These are phyloP conservation scores for Chloroceryle aenea DNA, from an alignment of 2,113 vertebrate species.

Conservation along the genomic window DNA sequence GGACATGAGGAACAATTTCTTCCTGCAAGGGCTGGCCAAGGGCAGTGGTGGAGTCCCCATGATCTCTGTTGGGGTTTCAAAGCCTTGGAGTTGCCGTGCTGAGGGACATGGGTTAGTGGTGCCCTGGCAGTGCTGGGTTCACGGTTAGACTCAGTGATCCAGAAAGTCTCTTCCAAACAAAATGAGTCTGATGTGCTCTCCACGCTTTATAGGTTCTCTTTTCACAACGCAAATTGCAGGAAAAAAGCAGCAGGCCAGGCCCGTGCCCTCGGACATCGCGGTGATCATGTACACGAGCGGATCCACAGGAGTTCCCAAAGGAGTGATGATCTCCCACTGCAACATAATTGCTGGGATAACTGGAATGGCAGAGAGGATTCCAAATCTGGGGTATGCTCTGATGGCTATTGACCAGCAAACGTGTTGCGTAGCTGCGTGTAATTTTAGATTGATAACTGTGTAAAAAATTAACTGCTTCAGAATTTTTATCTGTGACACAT, in stretches of 20 bases:
- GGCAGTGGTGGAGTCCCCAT: not conserved
- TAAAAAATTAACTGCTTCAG: not conserved
- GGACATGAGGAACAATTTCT: not conserved
- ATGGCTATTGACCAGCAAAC: not conserved
- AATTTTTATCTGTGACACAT: not conserved
- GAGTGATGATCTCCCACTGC: constrained; percentile 95
- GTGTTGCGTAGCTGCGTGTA: not conserved
- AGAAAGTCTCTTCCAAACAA: not conserved
- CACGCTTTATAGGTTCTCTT: not conserved
- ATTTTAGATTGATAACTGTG: not conserved
- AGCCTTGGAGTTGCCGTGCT: not conserved
- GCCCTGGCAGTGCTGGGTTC: not conserved
- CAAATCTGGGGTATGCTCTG: constrained; percentile 82
- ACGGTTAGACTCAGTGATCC: not conserved
- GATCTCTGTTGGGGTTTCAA: not conserved
- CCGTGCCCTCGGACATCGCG: constrained; percentile 84
- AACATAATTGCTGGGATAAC: constrained; percentile 92
- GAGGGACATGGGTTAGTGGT: not conserved
- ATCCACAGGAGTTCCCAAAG: constrained; percentile 93
- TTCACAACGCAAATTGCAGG: constrained; percentile 58
- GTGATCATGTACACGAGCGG: constrained; percentile 99
- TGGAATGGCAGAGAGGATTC: constrained; percentile 91
- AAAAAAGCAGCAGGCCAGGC: constrained; percentile 63
- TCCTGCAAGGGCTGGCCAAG: not conserved
- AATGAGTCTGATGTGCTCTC: not conserved